Base-by-base conservation (phyloP, 1,140 invertebrate species). In the Caenorhabditis briggsae region DNA sequence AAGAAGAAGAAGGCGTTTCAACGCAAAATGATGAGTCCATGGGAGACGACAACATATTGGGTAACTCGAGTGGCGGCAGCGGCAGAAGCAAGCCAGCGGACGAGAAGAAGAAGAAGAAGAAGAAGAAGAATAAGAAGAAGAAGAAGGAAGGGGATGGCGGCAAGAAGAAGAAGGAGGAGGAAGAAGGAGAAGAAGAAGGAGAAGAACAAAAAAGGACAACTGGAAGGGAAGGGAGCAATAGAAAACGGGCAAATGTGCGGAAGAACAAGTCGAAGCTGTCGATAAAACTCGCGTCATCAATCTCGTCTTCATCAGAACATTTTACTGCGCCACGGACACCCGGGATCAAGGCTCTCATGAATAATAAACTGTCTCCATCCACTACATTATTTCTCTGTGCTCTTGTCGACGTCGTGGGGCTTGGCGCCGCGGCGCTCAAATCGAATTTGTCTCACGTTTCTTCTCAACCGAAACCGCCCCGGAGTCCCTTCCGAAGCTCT, bases 271-370 rank as follows among this genome's bases (percentile, higher is more conserved):
- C 23, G 11, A n/a, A 43, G 25, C 43, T 50, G 70, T 78, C 70
- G 70, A 78, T 78, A 78, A 78, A 78, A 78, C 46, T 78, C 46
- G 70, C 70, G 70, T 78, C 70, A 78, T 78, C 70, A 78, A 78
- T 78, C 70, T 78, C 70, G 18, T 11, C 11, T 41, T 46, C 33
- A 43, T 65, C 33, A 18, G 70, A 78, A 78, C 70, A 78, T 50
- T 50, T 78, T 78, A 18, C 20, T 50, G 43, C 70, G 33, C 33
- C 33, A 33, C 64, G 64, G n/a, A 48, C 70, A 41, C 46, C 70
- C 25, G 50, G 50, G 50, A 16, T 16, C 33, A 33, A 33, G 14
- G 25, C 46, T 48, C 70, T 78, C 70, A 78, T 78, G 70, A 78
- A 78, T 78, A 78, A 78, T 78, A 78, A 78, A 78, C 70, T n/a